Conservation (phyloP, 2,888 invertebrate genomes). For the Deilephila elpenor region DNA sequence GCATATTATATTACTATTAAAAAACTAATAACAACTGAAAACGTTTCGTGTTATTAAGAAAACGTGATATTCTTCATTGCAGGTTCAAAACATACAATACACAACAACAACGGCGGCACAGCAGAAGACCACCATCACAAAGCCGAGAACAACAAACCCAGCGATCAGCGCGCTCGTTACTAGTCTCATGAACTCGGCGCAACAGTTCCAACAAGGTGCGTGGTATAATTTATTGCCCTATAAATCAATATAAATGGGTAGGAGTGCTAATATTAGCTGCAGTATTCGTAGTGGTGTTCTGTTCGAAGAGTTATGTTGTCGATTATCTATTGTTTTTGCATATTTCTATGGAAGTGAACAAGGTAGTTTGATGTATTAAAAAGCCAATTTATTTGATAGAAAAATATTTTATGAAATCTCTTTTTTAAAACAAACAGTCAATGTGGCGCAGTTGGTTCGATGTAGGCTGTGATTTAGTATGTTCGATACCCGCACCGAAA, state of each 20-base stretch:
- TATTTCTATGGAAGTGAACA: not conserved
- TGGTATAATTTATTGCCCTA: conserved; percentile 21
- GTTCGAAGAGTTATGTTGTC: not conserved
- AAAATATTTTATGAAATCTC: too few relatives aligned
- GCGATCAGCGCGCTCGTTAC: conserved; percentile 92
- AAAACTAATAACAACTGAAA: not conserved
- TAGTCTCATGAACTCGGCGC: conserved; percentile 92
- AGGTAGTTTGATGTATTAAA: too few relatives aligned
- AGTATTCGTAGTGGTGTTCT: not conserved
- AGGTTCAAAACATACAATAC: conserved; percentile 80
- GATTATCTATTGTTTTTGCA: not conserved
- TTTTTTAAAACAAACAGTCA: too few relatives aligned
- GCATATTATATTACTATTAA: too few relatives aligned
- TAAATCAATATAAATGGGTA: not conserved
- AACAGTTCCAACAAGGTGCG: conserved; percentile 89
- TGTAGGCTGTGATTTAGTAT: too few relatives aligned
- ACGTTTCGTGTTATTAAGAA: too few relatives aligned
- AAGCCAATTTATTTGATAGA: too few relatives aligned
- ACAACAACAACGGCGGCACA: conserved; percentile 73
- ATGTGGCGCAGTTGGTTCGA: too few relatives aligned
- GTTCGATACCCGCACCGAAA: too few relatives aligned
- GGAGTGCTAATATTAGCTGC: not conserved
- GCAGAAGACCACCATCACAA: conserved; percentile 80
- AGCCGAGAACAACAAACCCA: conserved; percentile 85
- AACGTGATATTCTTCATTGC: conserved; percentile 14